Conservation (phyloP, 2,888 invertebrate species). For the Phanerotoma sp. region DNA sequence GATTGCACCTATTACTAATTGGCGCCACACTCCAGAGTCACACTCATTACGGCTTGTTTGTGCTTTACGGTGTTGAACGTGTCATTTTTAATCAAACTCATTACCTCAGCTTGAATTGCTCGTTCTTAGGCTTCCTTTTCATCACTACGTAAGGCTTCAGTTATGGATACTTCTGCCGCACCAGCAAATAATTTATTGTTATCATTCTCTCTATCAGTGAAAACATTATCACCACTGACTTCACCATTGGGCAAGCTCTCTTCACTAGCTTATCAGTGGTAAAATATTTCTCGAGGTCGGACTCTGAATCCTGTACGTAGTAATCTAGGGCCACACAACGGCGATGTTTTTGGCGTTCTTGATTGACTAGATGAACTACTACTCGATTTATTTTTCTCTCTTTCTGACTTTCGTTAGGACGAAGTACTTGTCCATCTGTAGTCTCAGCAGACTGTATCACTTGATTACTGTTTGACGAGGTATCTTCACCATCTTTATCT, state of each 20-base stretch:
- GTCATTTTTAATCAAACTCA: neutral
- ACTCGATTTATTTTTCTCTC: neutral
- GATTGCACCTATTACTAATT: neutral
- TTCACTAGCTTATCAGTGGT: neutral
- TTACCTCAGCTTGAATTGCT: neutral
- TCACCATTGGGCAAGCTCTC: neutral
- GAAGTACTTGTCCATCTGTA: neutral
- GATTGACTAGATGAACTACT: neutral
- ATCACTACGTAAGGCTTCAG: neutral
- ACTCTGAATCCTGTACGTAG: neutral
- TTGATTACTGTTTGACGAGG: neutral
- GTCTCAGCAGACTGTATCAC: neutral
- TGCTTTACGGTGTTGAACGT: neutral
- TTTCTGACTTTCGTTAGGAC: neutral
- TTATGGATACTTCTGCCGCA: neutral
- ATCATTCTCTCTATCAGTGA: neutral
- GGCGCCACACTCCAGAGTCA: too few relatives aligned
- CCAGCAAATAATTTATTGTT: neutral
- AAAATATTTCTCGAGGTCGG: neutral
- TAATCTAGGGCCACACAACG: neutral
- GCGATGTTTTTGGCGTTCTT: neutral
- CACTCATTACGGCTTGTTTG: too few relatives aligned
- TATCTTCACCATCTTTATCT: neutral
- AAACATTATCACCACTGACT: neutral
- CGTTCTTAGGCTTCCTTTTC: neutral